phyloP scores from a whole-genome alignment of 1,140 invertebrate species.

The Drosophila teissieri region DNA sequence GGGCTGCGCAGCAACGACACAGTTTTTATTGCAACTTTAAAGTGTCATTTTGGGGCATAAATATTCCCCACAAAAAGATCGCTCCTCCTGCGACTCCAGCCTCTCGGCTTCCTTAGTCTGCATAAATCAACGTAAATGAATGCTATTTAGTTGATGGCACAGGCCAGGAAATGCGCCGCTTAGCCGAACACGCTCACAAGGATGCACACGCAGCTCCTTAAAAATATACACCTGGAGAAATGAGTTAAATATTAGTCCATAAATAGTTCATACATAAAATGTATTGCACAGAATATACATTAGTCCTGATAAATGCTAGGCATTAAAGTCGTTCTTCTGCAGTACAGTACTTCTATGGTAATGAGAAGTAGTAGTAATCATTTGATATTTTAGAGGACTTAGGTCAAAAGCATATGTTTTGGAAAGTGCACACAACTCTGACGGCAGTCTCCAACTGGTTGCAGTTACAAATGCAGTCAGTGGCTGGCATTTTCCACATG shows the following conservation, averaged over 20 bases:
- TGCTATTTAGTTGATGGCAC: conserved; percentile 81
- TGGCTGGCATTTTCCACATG: conserved; percentile 76
- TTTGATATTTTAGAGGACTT: not conserved
- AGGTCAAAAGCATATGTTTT: not conserved
- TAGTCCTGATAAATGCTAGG: no score
- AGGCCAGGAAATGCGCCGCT: conserved; percentile 79
- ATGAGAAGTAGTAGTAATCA: no score
- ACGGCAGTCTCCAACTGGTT: conserved; percentile 34
- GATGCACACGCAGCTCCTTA: conserved; percentile 26
- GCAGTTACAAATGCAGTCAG: conserved; percentile 71
- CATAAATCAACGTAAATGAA: conserved; percentile 84
- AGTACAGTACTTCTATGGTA: no score
- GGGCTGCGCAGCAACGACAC: conserved; percentile 34
- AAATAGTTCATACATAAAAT: no score
- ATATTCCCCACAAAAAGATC: conserved; percentile 51
- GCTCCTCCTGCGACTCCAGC: conserved; percentile 5
- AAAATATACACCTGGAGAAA: conserved; percentile 14
- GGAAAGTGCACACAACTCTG: conserved; percentile 13
- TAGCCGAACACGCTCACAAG: conserved; percentile 55
- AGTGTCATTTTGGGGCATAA: conserved; percentile 75
- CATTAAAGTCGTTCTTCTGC: no score
- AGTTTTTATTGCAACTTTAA: conserved; percentile 79
- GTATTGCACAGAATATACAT: no score
- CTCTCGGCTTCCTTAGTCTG: conserved; percentile 52
- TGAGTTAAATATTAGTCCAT: no score